Conservation (phyloP, 2,113 vertebrate genomes). For the Uria lomvia region DNA sequence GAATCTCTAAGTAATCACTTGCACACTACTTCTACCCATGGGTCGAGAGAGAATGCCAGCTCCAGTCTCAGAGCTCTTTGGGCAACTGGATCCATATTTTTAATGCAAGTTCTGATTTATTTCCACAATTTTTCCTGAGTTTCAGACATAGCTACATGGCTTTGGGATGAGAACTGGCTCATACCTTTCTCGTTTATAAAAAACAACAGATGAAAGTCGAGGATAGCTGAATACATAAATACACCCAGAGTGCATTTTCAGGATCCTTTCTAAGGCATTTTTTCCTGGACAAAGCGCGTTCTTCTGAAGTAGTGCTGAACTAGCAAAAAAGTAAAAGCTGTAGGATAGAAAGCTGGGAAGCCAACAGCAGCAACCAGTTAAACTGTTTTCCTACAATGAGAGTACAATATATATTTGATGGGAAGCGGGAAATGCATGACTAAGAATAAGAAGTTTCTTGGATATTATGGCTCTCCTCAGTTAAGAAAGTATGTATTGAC, state of each 20-base stretch:
- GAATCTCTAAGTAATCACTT: not conserved
- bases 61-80: not conserved
- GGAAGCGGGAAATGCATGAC: not conserved
- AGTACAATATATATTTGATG: not conserved
- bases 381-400: not conserved
- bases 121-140: not conserved
- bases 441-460: not conserved
- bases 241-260: not conserved
- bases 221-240: not conserved
- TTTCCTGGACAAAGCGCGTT: not conserved
- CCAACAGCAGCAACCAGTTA: not conserved
- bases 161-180: not conserved
- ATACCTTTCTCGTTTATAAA: not conserved
- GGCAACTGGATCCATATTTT: not conserved
- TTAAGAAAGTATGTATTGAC: not conserved
- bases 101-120: not conserved
- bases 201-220: not conserved
- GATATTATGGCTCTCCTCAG: not conserved
- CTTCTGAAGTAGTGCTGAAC: not conserved
- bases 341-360: not conserved
- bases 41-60: not conserved
- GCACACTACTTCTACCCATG: not conserved
- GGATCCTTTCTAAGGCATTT: not conserved
- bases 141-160: not conserved
- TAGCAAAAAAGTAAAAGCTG: not conserved